These are phyloP conservation scores for Tachysurus vachellii DNA, from an alignment of 2,113 vertebrate genomes.

Conservation along the genomic window DNA sequence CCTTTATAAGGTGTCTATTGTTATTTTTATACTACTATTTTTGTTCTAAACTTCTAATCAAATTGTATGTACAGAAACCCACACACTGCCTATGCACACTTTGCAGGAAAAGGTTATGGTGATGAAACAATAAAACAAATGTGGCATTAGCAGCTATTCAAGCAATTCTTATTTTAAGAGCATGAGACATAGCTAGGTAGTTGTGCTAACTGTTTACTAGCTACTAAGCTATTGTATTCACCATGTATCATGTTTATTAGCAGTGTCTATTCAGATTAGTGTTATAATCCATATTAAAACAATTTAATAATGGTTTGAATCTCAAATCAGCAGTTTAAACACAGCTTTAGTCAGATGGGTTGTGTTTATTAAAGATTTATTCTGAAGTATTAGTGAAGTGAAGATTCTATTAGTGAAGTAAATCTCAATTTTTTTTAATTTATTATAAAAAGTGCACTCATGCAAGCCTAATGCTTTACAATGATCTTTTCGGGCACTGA, in stretches of 20 bases:
- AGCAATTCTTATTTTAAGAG: background rate
- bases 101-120: background rate
- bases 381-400: background rate
- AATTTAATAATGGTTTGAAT: background rate
- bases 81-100: background rate
- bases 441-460: background rate
- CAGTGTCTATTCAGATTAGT: background rate
- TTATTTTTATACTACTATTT: too few species aligned
- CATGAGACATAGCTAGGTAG: background rate
- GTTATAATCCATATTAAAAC: background rate
- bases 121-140: background rate
- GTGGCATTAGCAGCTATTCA: background rate
- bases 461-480: conserved; percentile 6
- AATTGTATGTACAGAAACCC: background rate
- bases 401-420: background rate
- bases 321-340: background rate
- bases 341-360: background rate
- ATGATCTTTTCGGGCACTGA: conserved; percentile 34
- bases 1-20: background rate
- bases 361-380: background rate
- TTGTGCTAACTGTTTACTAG: background rate
- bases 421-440: background rate
- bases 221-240: background rate
- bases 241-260: background rate
- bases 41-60: too few species aligned